Evolutionary conservation across 2,797 vertebrate species (phyloP).

Genomic region (Sphaeramia orbicularis): DNA sequence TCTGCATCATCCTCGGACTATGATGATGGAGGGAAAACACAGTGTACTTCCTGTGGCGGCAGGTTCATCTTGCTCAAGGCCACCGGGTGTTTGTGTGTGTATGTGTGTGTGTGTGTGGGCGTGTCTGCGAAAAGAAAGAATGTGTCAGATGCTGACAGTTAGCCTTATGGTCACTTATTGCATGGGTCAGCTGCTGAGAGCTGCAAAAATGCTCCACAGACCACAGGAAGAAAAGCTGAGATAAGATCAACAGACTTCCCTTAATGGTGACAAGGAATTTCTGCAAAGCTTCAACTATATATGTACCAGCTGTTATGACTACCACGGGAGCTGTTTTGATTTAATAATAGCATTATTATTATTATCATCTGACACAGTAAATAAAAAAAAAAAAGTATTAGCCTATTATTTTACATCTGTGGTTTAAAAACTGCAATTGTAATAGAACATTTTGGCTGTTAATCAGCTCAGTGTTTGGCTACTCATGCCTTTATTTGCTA

Average conservation of each 20-base stretch:
- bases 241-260: conserved; percentile 35
- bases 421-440: too few relatives aligned
- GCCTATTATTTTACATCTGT: too few relatives aligned
- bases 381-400: too few relatives aligned
- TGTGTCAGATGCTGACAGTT: conserved; percentile 51
- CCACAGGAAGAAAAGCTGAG: conserved; percentile 24
- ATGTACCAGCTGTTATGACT: conserved; percentile 24
- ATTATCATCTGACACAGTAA: too few relatives aligned
- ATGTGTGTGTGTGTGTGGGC: too few relatives aligned
- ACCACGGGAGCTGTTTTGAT: conserved; percentile 2
- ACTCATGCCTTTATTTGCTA: too few relatives aligned
- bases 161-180: conserved; percentile 37
- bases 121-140: conserved; percentile 35
- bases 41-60: conserved; percentile 24
- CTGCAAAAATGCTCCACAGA: conserved; percentile 37
- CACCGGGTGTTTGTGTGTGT: conserved; percentile 2
- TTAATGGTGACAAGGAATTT: conserved; percentile 19
- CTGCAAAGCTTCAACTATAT: conserved; percentile 8
- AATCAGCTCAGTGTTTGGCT: too few relatives aligned
- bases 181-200: conserved; percentile 62
- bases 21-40: neutral
- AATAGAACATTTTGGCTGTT: too few relatives aligned
- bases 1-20: conserved; percentile 42
- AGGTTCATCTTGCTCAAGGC: conserved; percentile 8
- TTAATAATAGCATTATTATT: conserved; percentile 13